These are phyloP conservation scores for Hirudo medicinalis DNA, from an alignment of 1,140 invertebrate genomes.

Conservation along the genomic window DNA sequence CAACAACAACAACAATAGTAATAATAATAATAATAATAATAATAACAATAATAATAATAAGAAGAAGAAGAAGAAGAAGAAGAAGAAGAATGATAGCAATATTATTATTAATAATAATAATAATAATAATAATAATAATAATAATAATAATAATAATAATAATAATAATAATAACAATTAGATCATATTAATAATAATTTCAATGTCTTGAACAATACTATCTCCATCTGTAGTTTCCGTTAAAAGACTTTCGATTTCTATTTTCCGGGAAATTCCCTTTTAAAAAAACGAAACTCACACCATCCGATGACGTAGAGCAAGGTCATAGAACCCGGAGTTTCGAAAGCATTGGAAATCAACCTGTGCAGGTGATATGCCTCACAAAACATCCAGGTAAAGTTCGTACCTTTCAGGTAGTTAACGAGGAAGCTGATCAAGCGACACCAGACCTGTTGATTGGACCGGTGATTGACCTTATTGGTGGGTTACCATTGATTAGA, in stretches of 20 bases:
- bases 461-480: background rate
- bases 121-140: no score
- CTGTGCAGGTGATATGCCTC: slow-evolving; percentile 48
- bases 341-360: slow-evolving; percentile 47
- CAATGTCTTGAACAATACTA: no score
- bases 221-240: no score
- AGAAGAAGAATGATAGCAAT: no score
- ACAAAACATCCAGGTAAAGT: slow-evolving; percentile 46
- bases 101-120: no score
- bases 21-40: slow-evolving; percentile 6
- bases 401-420: slow-evolving; percentile 31
- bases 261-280: no score
- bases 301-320: slow-evolving; percentile 47
- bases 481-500: no score
- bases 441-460: slow-evolving; percentile 30
- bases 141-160: no score
- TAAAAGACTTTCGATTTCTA: no score
- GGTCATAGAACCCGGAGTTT: slow-evolving; percentile 44
- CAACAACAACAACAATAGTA: background rate
- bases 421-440: slow-evolving; percentile 33
- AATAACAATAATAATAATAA: background rate
- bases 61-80: no score
- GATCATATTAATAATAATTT: no score
- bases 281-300: slow-evolving; percentile 35
- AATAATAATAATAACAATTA: no score